Evolutionary conservation across 1,140 invertebrate species (phyloP), one percentile per base, ranked within the genome.

Genomic region (Aricia agestis): DNA sequence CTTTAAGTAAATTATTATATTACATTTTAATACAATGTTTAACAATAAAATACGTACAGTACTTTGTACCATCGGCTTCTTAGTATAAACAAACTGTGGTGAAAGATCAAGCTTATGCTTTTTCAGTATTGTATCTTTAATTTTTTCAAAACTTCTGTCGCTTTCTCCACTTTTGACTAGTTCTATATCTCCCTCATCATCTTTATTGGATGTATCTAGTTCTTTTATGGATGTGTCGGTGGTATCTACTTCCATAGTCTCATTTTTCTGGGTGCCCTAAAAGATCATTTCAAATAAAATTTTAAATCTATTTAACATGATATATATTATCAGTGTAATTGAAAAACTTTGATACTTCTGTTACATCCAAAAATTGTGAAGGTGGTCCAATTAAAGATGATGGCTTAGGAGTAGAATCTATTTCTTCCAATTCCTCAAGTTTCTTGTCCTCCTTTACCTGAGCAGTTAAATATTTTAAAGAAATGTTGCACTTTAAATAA

Each of bases 61-160:
- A 5, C 11, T 66, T 9, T 66, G 25, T 31, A 68, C 41, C 6
- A 76, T 67, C 32, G 68, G 75, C 72, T 82, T 83, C 68, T 87
- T 87, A n/a, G 75, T 72, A 72, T 86, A 90, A 32, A 83, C 78
- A 79, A 90, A 89, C 69, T 84, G 72, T 15, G 86, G 88, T 42
- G 87, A 89, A 17, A 81, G 74, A 75, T 86, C 80, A n/a, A 91
- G 76, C 61, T 86, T 85, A 72, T 84, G 81, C 74, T 85, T 83
- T 67, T 83, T 88, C 13, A 88, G 59, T 41, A 87, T 78, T 67
- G 76, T 84, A 63, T 88, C 81, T 76, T 84, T 85, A 9, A 85
- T 82, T 67, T 82, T 80, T 0, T 67, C 72, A 31, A 78, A 85
- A 58, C 76, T 82, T 19, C 84, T 80, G 19, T 82, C 76, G 67